Evolutionary conservation across 2,888 invertebrate species (phyloP), one percentile per base, ranked within the genome.

Genomic region (Trachelus troglodyta): DNA sequence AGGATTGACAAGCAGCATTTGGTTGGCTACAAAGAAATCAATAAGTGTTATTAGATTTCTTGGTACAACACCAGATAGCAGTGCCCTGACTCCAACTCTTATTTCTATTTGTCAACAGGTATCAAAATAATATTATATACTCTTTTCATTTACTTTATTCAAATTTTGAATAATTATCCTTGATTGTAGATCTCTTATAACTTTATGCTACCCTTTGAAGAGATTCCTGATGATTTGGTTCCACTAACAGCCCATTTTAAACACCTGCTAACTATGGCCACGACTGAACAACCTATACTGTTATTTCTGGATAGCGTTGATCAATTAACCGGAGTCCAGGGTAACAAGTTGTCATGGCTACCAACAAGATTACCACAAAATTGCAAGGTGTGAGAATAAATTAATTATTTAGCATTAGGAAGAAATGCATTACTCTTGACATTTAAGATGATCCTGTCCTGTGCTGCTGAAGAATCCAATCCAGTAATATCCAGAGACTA

Each of bases 61-160:
- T 40, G 99, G 99, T 34, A 99, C 98, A 1, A 99, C 99, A 15
- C 99, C 99, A 1, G 98, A 99, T 91, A 98, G 98, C 83, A 98
- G 98, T 83, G 97, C 98, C 34, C 93, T 99, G 73, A 97, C 98
- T 0, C 98, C 98, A 0, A 96, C 99, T 0, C 94, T 99, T 34
- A 98, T 98, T 82, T 98, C 98, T 69, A 96, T 99, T 82, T 99
- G 98, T 91, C 97, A 98, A 90, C 98, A 99, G 94, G 96, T 97
- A 92, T 56, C 56, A 56, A 23, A 56, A 56, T 23, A 34, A 40
- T 34, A 15, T 12, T 15, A 31, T 30, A 37, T 23, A 56, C 23
- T 2, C 23, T 1, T 23, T 23, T 56, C 2, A 56, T 56, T 56
- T 2, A 56, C 23, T 56, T 56, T 56, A 56, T 23, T 23, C 0